Base-by-base conservation (phyloP, 2,797 vertebrate genomes). In the Aulostomus chinensis region DNA sequence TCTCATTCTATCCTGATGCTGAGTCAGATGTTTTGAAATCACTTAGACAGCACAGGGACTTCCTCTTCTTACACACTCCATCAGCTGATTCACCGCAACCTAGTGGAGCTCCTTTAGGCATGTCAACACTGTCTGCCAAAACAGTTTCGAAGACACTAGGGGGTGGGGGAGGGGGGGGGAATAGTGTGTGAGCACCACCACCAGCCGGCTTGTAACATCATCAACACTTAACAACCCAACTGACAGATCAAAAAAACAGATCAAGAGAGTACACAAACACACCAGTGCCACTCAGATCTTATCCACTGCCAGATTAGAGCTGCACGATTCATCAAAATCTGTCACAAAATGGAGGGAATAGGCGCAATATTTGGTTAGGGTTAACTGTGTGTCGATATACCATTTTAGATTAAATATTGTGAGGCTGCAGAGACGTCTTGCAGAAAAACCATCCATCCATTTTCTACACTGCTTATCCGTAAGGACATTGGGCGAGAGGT, bases 51-150 rank as follows among this genome's bases (percentile, higher is more conserved):
- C 78, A 67, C 2, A 0, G 31, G 20, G 28, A 32, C 57, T 76
- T 71, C 73, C 70, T 57, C 15, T 68, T 29, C 43, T 53, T 38
- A 38, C n/a, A 5, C 32, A 45, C 46, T 22, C 58, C 32, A 69
- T 80, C 79, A 81, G 80, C 78, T 86, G 81, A 81, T 76, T 68
- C 57, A 45, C 66, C 62, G 43, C 43, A 61, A 65, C 39, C 33
- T 35, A 28, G 41, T 41, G 33, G 50, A 39, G 59, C 66, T 15
- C 35, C 39, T 50, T 43, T 9, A 56, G 65, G 66, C 68, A 45
- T 35, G 69, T 66, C 72, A 12, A 9, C 42, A 13, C 18, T 22
- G 29, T 32, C 42, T 10, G 55, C 20, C 28, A 22, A 14, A 50
- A 40, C 15, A 5, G 29, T 21, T 40, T 46, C 7, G 28, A 59